phyloP scores from a whole-genome alignment of 1,140 invertebrate genomes.

The Hesperophylax magnus region DNA sequence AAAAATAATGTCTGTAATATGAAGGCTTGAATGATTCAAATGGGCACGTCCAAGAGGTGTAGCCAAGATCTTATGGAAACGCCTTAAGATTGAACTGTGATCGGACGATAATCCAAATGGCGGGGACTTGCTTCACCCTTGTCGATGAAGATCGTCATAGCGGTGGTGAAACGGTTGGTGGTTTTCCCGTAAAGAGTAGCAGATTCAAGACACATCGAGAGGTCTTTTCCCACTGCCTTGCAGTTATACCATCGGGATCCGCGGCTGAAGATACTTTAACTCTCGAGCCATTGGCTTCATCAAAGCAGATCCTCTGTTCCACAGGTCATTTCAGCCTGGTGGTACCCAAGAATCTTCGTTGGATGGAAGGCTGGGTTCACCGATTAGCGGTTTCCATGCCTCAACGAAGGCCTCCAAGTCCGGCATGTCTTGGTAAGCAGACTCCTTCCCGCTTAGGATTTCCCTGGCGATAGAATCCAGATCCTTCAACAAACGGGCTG shows the following conservation, averaged over 20 bases:
- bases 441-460: background rate
- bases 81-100: constrained; percentile 63
- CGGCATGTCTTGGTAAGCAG: background rate
- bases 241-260: background rate
- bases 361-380: background rate
- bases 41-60: too few species aligned
- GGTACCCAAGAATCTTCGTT: too few species aligned
- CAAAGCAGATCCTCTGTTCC: background rate
- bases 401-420: background rate
- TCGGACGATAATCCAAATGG: constrained; percentile 62
- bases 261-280: too few species aligned
- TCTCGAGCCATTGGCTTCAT: background rate
- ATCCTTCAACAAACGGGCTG: background rate
- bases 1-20: too few species aligned
- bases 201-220: background rate
- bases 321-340: background rate
- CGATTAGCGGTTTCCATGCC: background rate
- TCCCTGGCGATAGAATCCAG: background rate
- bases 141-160: constrained; percentile 30
- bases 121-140: constrained; percentile 55
- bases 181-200: background rate
- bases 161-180: background rate
- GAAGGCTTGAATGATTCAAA: too few species aligned
- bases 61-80: too few species aligned
- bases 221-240: constrained; percentile 5